A percentile compares a stretch with the other conserved stretches of the same genome.
Conservation (phyloP, 2,888 invertebrate genomes). For the Schizaphis graminum region DNA sequence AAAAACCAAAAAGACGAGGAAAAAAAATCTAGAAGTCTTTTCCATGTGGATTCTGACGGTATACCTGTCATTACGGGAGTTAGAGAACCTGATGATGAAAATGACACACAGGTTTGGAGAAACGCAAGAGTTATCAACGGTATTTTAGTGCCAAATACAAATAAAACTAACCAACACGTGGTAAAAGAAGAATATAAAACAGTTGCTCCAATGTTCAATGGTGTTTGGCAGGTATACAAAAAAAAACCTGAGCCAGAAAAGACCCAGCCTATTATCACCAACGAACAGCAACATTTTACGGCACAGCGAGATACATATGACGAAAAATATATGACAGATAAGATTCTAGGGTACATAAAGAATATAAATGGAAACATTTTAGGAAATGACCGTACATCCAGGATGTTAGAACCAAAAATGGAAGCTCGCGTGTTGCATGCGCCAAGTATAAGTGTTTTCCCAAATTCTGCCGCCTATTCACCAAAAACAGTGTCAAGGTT, state of each 20-base stretch:
- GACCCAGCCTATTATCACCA: neutral
- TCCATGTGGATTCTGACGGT: constrained; percentile 79
- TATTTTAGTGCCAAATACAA: constrained; percentile 79
- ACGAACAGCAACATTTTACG: constrained; percentile 51
- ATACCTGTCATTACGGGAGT: constrained; percentile 87
- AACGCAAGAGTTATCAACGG: constrained; percentile 91
- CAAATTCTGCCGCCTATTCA: constrained; percentile 77
- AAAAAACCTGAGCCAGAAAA: constrained; percentile 58
- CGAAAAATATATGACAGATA: constrained; percentile 68
- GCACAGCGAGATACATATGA: constrained; percentile 62
- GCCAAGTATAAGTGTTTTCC: constrained; percentile 76
- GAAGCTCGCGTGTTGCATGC: constrained; percentile 82
- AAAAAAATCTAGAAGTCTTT: constrained; percentile 77
- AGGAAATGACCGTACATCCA: constrained; percentile 35
- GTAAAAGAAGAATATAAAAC: constrained; percentile 58
- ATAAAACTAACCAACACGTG: constrained; percentile 66
- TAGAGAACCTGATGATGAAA: constrained; percentile 86
- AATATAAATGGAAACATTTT: constrained; percentile 78
- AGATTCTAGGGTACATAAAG: constrained; percentile 75
- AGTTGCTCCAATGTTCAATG: constrained; percentile 47
- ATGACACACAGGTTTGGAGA: constrained; percentile 87
- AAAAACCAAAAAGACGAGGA: constrained; percentile 73
- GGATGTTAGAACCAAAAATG: constrained; percentile 73
- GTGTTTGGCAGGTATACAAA: constrained; percentile 60
- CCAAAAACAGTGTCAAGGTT: constrained; percentile 74